phyloP scores from a whole-genome alignment of 2,888 invertebrate genomes.

The Serrognathus titanus region DNA sequence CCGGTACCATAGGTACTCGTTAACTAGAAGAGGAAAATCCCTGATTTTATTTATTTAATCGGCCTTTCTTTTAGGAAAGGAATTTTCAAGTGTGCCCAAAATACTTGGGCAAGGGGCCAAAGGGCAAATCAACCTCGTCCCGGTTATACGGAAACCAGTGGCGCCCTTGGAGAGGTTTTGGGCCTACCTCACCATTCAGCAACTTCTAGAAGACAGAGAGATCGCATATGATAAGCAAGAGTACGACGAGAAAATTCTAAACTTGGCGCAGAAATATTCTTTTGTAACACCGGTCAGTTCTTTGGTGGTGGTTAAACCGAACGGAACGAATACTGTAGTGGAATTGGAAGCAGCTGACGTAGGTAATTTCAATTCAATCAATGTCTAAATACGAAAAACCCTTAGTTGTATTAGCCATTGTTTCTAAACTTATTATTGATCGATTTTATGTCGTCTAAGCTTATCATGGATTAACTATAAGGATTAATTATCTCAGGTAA shows the following conservation, averaged over 20 bases:
- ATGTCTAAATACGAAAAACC: too few relatives aligned
- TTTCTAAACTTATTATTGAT: too few relatives aligned
- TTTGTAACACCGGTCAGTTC: constrained; percentile 68
- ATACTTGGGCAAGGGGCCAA: constrained; percentile 26
- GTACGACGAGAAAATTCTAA: constrained; percentile 53
- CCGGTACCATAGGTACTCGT: constrained; percentile 49
- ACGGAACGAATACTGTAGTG: constrained; percentile 51
- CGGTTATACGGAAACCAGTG: constrained; percentile 33
- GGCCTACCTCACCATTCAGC: constrained; percentile 65
- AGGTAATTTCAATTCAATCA: background rate
- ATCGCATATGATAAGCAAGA: constrained; percentile 32
- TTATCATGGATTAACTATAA: too few relatives aligned
- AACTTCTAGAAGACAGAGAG: constrained; percentile 56
- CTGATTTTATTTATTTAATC: too few relatives aligned
- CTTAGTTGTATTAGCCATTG: too few relatives aligned
- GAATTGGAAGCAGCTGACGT: constrained; percentile 47
- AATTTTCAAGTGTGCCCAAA: constrained; percentile 14
- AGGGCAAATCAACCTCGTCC: constrained; percentile 34
- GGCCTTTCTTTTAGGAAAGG: background rate
- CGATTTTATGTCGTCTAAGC: too few relatives aligned
- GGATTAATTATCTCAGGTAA: too few relatives aligned
- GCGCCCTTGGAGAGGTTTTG: constrained; percentile 51
- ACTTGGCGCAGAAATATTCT: constrained; percentile 59
- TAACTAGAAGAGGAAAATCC: too few relatives aligned
- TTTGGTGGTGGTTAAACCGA: constrained; percentile 63